Evolutionary conservation across 1,140 invertebrate species (phyloP).

Genomic region (Colletes gigas): DNA sequence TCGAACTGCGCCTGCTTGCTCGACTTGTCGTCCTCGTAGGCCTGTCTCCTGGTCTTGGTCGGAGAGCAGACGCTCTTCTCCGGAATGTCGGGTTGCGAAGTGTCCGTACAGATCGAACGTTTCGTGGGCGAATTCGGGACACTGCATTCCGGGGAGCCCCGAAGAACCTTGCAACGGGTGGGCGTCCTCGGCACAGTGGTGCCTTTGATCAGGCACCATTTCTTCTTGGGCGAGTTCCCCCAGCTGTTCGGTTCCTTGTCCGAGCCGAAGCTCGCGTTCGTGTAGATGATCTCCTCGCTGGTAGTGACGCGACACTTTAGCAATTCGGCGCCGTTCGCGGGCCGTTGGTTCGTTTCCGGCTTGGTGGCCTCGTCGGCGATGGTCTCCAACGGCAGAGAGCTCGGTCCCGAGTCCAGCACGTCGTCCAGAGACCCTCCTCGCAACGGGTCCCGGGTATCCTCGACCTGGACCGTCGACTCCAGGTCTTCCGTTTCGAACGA

Average conservation of each 20-base stretch:
- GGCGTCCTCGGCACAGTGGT: slow-evolving; percentile 27
- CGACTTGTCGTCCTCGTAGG: slow-evolving; percentile 67
- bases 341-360: slow-evolving; percentile 28
- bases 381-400: slow-evolving; percentile 69
- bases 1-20: slow-evolving; percentile 48
- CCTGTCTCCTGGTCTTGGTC: slow-evolving; percentile 68
- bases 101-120: slow-evolving; percentile 57
- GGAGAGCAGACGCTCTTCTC: slow-evolving; percentile 60
- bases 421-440: slow-evolving; percentile 72
- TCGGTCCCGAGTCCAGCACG: slow-evolving; percentile 71
- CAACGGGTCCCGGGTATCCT: slow-evolving; percentile 67
- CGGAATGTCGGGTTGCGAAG: slow-evolving; percentile 23
- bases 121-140: slow-evolving; percentile 73
- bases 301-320: slow-evolving; percentile 76
- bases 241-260: slow-evolving; percentile 70
- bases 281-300: slow-evolving; percentile 76
- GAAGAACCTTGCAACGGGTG: slow-evolving; percentile 1
- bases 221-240: slow-evolving; percentile 70
- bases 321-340: slow-evolving; percentile 62
- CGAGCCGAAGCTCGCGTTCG: slow-evolving; percentile 67
- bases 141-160: slow-evolving; percentile 59
- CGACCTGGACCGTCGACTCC: slow-evolving; percentile 50
- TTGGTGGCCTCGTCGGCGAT: slow-evolving; percentile 45
- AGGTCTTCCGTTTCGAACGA: slow-evolving; percentile 79
- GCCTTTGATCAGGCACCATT: slow-evolving; percentile 55